Evolutionary conservation across 2,888 invertebrate genomes (phyloP), one percentile per base, ranked within the genome.

Genomic region (Drosophila suboccidentalis): DNA sequence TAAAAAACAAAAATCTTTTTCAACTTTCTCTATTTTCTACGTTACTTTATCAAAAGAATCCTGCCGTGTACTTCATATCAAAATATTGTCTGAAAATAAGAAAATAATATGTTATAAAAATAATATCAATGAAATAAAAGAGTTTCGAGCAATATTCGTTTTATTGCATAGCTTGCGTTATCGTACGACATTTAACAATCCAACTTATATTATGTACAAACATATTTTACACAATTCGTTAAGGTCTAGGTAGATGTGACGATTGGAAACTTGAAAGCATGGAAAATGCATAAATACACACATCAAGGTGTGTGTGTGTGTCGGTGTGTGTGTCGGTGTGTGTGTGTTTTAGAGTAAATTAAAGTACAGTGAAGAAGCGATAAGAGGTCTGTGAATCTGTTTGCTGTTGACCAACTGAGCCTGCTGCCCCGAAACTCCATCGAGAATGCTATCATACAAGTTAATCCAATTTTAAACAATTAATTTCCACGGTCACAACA

Each of bases 141-240:
- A 29, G 29, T 8, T 29, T 29, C 1, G 19, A 55, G 84, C 88
- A 89, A 79, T 87, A 70, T 89, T 85, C 29, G 74, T 89, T 87
- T 85, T 89, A 89, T 85, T 85, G 84, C 84, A 58, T 54, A 75
- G 85, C 89, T 81, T 84, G 89, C 84, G 66, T 71, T 85, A 67
- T 80, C 68, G 75, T 82, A 64, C 62, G 85, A 85, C 86, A 80
- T 69, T 84, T 87, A 84, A 81, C 87, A 84, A 89, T 82, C 75
- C 62, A 72, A 55, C 85, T 84, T 85, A 78, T 32, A 64, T 89
- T 71, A 73, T 79, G 73, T 89, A 84, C 85, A 84, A 82, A 73
- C 78, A 78, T 89, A 78, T 71, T 71, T 87, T 74, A 84, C 75
- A 78, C 67, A 73, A 71, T 74, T 89, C 39, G 65, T 78, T 88